A percentile compares a stretch with the other conserved stretches of the same genome.
Evolutionary conservation across 2,113 vertebrate species (phyloP).

Genomic region (Notarius lentiginosus): DNA sequence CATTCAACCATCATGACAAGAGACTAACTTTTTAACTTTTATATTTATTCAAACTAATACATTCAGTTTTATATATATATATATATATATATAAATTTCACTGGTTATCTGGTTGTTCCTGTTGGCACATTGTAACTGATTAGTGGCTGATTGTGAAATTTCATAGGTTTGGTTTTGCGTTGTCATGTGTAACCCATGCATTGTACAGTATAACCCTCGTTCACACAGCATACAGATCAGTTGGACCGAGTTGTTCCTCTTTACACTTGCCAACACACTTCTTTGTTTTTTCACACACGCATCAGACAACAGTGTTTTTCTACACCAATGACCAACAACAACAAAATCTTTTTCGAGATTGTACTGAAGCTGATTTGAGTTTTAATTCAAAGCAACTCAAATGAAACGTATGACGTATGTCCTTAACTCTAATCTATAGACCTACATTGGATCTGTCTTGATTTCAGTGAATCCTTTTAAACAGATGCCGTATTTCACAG

Average conservation of each 20-base stretch:
- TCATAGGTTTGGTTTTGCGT: neutral
- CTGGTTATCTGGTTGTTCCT: no score
- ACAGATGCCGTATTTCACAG: conserved; percentile 98
- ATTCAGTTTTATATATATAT: no score
- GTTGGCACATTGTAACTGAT: neutral
- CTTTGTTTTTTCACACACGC: conserved; percentile 54
- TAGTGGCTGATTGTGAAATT: neutral
- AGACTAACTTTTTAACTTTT: no score
- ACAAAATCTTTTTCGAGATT: neutral
- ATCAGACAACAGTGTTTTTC: neutral
- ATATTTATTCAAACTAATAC: no score
- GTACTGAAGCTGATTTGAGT: neutral
- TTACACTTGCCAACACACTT: conserved; percentile 59
- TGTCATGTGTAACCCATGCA: neutral
- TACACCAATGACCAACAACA: neutral
- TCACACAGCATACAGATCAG: conserved; percentile 7
- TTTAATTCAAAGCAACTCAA: neutral
- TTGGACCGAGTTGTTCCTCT: conserved; percentile 65
- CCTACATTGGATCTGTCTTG: conserved; percentile 91
- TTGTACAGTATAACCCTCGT: neutral
- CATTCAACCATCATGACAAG: no score
- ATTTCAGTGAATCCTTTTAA: conserved; percentile 98
- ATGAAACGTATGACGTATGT: neutral
- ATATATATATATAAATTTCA: neutral
- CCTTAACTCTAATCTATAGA: conserved; percentile 74